Percentiles rank a stretch among this genome's conserved stretches.
phyloP scores from a whole-genome alignment of 2,113 vertebrate species.

The Nothobranchius furzeri region DNA sequence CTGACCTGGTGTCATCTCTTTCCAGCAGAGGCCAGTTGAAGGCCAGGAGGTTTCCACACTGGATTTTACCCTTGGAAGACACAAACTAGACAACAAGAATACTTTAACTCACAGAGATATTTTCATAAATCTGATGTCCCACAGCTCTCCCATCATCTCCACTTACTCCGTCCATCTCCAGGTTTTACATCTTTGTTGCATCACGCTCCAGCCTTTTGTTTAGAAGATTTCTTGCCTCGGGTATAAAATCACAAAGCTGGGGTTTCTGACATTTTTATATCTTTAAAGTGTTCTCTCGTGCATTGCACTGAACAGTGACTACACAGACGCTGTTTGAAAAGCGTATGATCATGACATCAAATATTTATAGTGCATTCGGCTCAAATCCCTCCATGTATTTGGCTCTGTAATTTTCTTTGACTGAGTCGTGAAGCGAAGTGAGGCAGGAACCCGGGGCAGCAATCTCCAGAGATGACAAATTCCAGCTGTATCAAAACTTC shows the following conservation, averaged over 20 bases:
- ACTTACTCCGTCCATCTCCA: slow-evolving; percentile 4
- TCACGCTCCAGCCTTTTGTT: slow-evolving; percentile 29
- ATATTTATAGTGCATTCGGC: slow-evolving; percentile 67
- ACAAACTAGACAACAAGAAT: slow-evolving; percentile 7
- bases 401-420: slow-evolving; percentile 60
- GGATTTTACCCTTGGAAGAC: slow-evolving; percentile 42
- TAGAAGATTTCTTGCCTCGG: neutral
- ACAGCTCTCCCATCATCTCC: neutral
- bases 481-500: slow-evolving; percentile 58
- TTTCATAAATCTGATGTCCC: slow-evolving; percentile 8
- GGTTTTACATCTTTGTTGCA: slow-evolving; percentile 26
- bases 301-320: slow-evolving; percentile 9
- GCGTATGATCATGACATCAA: slow-evolving; percentile 44
- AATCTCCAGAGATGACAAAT: slow-evolving; percentile 66
- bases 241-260: slow-evolving; percentile 1
- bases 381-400: slow-evolving; percentile 56
- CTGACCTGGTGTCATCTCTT: slow-evolving; percentile 58
- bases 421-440: slow-evolving; percentile 43
- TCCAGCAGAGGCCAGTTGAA: slow-evolving; percentile 46
- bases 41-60: slow-evolving; percentile 39
- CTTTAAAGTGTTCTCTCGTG: slow-evolving; percentile 13
- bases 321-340: slow-evolving; percentile 19
- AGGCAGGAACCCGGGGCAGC: slow-evolving; percentile 37
- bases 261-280: slow-evolving; percentile 9
- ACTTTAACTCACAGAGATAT: slow-evolving; percentile 9